Base-by-base conservation (phyloP, 2,888 invertebrate genomes). In the Timema cristinae region DNA sequence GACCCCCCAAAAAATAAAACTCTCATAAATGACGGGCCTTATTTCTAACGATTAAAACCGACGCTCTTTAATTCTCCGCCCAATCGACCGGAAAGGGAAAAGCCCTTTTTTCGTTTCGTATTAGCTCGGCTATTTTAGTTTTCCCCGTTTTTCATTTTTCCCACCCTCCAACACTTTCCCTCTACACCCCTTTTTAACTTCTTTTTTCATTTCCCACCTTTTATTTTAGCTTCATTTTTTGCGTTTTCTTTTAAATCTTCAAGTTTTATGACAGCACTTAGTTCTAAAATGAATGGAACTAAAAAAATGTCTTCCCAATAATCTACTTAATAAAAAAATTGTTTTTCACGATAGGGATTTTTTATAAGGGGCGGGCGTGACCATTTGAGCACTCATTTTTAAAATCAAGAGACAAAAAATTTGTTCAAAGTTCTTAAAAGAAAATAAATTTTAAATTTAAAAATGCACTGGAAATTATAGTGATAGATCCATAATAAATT, bases 11-110 rank as follows among this genome's bases (percentile, higher is more conserved):
- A n/a, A n/a, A n/a, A n/a, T n/a, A 59, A 69, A 69, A 69, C 11
- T 69, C 59, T 15, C 56, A 59, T 56, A 69, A 15, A 10, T 69
- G 69, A 69, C 69, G 56, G 48, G 49, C 50, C 67, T 50, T 69
- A 16, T 54, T 48, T 49, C 50, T 49, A 49, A 56, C 69, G 56
- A 69, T 69, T 69, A 69, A 69, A 13, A 69, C 32, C 16, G 32
- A 47, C 59, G 48, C 69, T 59, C 69, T 48, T 69, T 69, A 68
- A 68, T 68, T 68, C 63, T 63, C 50, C 52, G 63, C 67, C 69
- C 52, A 72, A 69, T 69, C 72, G 72, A 69, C 69, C 69, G n/a
- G 50, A 32, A 51, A 63, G n/a, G 50, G 69, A 54, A 56, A 69
- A 72, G 52, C 66, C 61, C 72, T 72, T 72, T 72, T 54, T 68